Conservation (phyloP, 2,888 invertebrate species). For the Dioctria rufipes region DNA sequence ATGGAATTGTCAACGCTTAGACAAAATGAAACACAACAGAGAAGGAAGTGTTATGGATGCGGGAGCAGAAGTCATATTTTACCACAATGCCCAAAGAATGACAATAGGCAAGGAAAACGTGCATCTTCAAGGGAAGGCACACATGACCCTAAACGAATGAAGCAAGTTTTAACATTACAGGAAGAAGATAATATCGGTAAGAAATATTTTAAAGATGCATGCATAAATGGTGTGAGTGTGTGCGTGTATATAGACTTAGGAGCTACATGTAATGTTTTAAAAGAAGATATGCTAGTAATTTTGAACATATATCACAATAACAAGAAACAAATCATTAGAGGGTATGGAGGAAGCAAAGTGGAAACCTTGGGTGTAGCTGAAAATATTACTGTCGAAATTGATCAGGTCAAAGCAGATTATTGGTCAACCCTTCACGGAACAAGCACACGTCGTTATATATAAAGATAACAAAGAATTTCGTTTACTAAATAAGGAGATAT, state of each 20-base stretch:
- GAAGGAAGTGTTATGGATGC: too few relatives aligned
- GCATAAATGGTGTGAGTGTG: not conserved
- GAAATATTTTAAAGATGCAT: slow-evolving; percentile 37
- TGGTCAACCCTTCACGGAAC: slow-evolving; percentile 41
- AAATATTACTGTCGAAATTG: slow-evolving; percentile 37
- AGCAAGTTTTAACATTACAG: too few relatives aligned
- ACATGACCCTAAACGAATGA: too few relatives aligned
- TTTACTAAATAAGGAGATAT: not conserved
- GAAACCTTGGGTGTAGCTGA: slow-evolving; percentile 1
- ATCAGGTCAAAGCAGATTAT: slow-evolving; percentile 32
- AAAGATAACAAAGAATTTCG: slow-evolving; percentile 5
- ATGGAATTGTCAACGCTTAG: too few relatives aligned
- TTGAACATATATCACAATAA: not conserved
- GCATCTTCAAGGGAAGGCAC: too few relatives aligned
- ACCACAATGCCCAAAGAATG: too few relatives aligned
- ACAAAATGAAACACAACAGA: slow-evolving; percentile 16
- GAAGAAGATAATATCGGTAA: not conserved
- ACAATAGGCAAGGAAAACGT: too few relatives aligned
- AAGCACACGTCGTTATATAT: slow-evolving; percentile 17
- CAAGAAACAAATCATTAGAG: slow-evolving; percentile 22
- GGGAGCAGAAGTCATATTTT: too few relatives aligned
- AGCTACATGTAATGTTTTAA: slow-evolving; percentile 20
- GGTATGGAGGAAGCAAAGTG: slow-evolving; percentile 48
- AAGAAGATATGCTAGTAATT: not conserved
- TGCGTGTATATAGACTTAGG: slow-evolving; percentile 46